Evolutionary conservation across 1,140 invertebrate genomes (phyloP), one percentile per base, ranked within the genome.

Genomic region (Potamilus streckersoni): DNA sequence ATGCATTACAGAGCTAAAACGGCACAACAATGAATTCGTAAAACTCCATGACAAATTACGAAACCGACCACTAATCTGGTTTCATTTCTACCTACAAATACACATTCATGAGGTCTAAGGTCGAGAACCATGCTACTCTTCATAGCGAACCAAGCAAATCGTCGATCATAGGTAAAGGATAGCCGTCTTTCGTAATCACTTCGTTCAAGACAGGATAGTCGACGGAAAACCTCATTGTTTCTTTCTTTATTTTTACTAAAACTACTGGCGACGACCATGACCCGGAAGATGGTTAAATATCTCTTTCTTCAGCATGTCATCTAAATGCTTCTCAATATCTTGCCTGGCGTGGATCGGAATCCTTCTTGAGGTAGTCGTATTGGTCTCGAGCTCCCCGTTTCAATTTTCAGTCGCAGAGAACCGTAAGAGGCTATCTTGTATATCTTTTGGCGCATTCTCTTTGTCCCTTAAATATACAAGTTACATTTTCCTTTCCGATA

Each of bases 221-320:
- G 6, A 85, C 89, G 81, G 91, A 92, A 27, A 92, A 83, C 60
- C 91, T 79, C 31, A 90, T 79, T n/a, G 83, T 76, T 19, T 89
- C 90, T 80, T 92, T 82, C 0, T 83, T 69, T 72, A 92, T 92
- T 19, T 83, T 55, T 2, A 92, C 89, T 11, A 88, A 83, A 5
- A 92, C 91, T 17, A 92, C 78, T 1, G 91, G 90, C 6, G 91
- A 89, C 8, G 88, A 91, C 91, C 91, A 92, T 61, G 91, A 87
- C 13, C 85, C 87, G 75, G 76, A 73, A 60, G 87, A 84, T 69
- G 84, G 83, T 69, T 80, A 69, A 57, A 90, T 16, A 89, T 81
- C 62, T 86, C 87, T 67, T 86, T 78, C 19, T 74, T 38, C 31
- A 85, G 80, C 67, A 91, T 79, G 19, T 79, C 49, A 11, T 60